A percentile compares a stretch with the other conserved stretches of the same genome.
phyloP scores from a whole-genome alignment of 2,797 vertebrate species.

The Buceros bicornis region DNA sequence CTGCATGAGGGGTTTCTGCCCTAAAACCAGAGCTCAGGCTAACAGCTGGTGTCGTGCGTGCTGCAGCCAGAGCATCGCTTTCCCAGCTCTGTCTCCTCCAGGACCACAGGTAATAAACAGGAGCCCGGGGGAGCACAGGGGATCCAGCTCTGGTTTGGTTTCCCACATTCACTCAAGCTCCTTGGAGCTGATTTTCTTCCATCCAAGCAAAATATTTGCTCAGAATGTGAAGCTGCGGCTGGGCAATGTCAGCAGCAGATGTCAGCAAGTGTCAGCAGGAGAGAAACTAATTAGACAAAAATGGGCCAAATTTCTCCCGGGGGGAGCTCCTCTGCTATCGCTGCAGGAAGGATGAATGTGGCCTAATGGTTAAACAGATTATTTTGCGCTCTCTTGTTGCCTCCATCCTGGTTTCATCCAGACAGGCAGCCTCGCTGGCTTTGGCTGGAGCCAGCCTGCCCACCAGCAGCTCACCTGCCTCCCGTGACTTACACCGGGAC shows the following conservation, averaged over 20 bases:
- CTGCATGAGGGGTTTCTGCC: not conserved
- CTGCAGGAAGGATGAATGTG: not conserved
- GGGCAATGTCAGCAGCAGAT: slow-evolving; percentile 49
- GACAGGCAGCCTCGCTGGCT: not conserved
- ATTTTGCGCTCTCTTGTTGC: not conserved
- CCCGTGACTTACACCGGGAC: not conserved
- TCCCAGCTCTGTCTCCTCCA: not conserved
- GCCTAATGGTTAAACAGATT: not conserved
- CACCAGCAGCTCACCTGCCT: not conserved
- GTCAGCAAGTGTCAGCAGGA: not conserved
- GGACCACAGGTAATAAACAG: not conserved
- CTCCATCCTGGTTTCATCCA: not conserved
- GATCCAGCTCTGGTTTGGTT: not conserved
- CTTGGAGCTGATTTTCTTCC: not conserved
- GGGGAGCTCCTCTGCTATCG: not conserved
- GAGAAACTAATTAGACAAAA: not conserved
- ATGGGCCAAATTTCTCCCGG: not conserved
- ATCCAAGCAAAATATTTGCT: slow-evolving; percentile 71
- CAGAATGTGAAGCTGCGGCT: not conserved
- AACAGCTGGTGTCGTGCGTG: rapidly evolving
- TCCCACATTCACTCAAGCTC: slow-evolving; percentile 22
- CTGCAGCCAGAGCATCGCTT: not conserved
- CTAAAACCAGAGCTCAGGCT: not conserved
- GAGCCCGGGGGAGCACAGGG: not conserved
- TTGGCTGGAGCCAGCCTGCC: not conserved